Base-by-base conservation (phyloP, 2,888 invertebrate genomes). In the Lasioglossum morio region DNA sequence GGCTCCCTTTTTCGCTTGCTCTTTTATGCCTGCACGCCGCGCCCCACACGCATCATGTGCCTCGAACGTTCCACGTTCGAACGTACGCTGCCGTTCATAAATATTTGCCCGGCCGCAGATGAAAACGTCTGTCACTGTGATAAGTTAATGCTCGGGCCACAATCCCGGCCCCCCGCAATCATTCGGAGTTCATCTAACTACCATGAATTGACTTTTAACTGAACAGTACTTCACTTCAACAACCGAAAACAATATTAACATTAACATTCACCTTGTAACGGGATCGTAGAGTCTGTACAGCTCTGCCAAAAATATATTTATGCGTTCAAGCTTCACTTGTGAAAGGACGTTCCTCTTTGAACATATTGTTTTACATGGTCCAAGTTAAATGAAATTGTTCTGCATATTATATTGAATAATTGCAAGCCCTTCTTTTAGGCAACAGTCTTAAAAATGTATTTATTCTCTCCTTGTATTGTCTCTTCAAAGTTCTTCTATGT, bases 1-100 rank as follows among this genome's bases (percentile, higher is more conserved):
- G 93, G 91, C 93, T 92, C 93, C 94, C 94, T 94, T 94, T 94
- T 94, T 94, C 93, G 94, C 93, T 94, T 94, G 94, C 94, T 94
- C 94, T 94, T 94, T 94, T 94, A 93, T 94, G 92, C 92, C 92
- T 85, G 89, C 91, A 89, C 91, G 87, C 87, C 87, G 91, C 88
- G 90, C 92, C 92, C 91, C 90, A 90, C 89, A 88, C 91, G 91
- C 90, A 90, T 91, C 89, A 86, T 91, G 89, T 84, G 89, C 92
- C 87, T 85, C 86, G 87, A 70, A 83, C 81, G 79, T 75, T 78
- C 74, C 57, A 81, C 81, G 85, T 78, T 84, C 81, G 30, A 77
- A 77, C 78, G 69, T 79, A 30, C 14, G 34, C 69, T 40, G 34
- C 69, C 69, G 69, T n/a, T 40, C 72, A 73, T 73, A 73, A 30